Conservation (phyloP, 2,113 vertebrate genomes). For the Calonectris borealis region DNA sequence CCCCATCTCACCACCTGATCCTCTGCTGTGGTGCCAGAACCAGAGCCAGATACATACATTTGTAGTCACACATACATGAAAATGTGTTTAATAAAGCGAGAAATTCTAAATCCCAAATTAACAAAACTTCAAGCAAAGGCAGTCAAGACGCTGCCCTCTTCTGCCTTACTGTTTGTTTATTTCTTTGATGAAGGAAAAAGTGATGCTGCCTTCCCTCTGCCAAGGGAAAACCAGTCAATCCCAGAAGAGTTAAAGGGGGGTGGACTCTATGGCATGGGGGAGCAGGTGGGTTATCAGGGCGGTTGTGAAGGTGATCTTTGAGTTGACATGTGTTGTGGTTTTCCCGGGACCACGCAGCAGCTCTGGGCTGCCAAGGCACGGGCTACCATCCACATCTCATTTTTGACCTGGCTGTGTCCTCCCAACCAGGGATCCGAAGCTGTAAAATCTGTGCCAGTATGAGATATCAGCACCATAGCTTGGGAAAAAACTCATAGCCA, state of each 20-base stretch:
- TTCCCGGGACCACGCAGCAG: neutral
- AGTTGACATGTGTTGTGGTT: neutral
- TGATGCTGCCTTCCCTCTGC: neutral
- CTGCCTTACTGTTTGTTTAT: neutral
- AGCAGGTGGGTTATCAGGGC: neutral
- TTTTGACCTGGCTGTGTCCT: neutral
- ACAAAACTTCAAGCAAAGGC: neutral
- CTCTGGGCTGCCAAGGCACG: neutral
- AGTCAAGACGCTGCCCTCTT: neutral
- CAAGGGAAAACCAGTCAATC: neutral
- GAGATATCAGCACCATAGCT: neutral
- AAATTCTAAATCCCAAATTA: neutral
- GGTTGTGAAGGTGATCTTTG: neutral
- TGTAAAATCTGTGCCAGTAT: neutral
- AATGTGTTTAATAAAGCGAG: neutral
- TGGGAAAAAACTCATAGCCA: neutral
- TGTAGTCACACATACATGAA: neutral
- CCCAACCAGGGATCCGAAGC: neutral
- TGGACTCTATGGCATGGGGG: neutral
- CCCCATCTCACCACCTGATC: conserved; percentile 12
- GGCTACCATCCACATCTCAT: neutral
- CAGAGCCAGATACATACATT: neutral
- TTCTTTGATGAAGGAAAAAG: neutral
- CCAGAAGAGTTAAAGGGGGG: neutral
- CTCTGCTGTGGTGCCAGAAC: neutral